Conservation (phyloP, 23 tunicate genomes). For the Halocynthia aurantium region DNA sequence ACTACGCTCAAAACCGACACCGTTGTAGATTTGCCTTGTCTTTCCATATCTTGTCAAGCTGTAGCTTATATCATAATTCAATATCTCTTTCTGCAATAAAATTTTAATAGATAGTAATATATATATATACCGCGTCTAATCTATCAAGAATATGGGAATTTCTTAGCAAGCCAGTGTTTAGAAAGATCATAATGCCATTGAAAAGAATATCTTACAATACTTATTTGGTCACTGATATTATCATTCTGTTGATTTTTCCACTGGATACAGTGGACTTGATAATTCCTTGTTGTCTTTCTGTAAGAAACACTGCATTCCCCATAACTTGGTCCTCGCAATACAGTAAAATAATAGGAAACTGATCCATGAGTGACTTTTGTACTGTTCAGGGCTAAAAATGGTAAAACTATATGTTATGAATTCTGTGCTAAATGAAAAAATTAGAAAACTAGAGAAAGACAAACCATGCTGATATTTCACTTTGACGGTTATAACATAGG, state of each 20-base stretch:
- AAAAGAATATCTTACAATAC: slow-evolving; percentile 19
- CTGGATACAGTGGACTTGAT: slow-evolving; percentile 48
- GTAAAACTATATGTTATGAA: no score
- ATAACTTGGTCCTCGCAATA: slow-evolving; percentile 72
- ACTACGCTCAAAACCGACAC: slow-evolving; percentile 24
- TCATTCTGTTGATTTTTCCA: slow-evolving; percentile 60
- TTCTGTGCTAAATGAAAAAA: no score
- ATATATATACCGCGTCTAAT: no score
- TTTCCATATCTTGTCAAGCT: slow-evolving; percentile 27
- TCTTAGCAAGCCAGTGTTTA: no score
- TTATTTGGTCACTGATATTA: neutral
- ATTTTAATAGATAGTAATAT: neutral
- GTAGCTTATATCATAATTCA: slow-evolving; percentile 56
- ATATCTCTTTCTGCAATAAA: slow-evolving; percentile 38
- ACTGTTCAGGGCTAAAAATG: no score
- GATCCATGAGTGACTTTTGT: slow-evolving; percentile 4
- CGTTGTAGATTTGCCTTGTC: slow-evolving; percentile 45
- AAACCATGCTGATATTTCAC: neutral
- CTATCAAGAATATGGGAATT: no score
- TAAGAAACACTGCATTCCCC: slow-evolving; percentile 52
- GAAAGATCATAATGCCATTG: no score
- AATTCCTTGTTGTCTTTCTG: slow-evolving; percentile 19
- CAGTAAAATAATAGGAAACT: slow-evolving; percentile 49
- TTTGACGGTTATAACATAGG: slow-evolving; percentile 37
- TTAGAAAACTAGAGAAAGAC: no score